Percentiles rank a stretch among this genome's conserved stretches.
phyloP scores from a whole-genome alignment of 2,113 vertebrate species.

The Myotis davidii region DNA sequence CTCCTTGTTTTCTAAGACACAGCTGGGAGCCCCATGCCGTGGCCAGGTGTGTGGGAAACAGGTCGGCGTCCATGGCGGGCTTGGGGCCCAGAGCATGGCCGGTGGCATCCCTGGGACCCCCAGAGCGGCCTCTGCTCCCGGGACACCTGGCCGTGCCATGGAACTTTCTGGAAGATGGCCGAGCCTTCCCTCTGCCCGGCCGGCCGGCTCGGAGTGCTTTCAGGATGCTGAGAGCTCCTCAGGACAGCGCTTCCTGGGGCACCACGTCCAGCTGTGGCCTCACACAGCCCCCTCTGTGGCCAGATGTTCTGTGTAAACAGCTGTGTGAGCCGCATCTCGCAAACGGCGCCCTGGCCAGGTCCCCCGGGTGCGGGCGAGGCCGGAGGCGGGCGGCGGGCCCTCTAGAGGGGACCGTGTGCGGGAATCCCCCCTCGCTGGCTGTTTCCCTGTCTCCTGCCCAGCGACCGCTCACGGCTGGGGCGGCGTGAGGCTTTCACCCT shows the following conservation, averaged over 20 bases:
- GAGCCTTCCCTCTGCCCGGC: not conserved
- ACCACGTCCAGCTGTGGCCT: constrained; percentile 59
- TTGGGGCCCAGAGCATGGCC: not conserved
- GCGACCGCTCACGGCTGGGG: not conserved
- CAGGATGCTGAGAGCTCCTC: constrained; percentile 51
- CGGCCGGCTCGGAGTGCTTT: too few relatives aligned
- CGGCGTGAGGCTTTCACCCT: fast-evolving
- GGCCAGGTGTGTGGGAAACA: not conserved
- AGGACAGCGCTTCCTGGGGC: constrained; percentile 25
- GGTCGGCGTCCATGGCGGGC: not conserved
- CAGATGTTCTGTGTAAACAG: constrained; percentile 79
- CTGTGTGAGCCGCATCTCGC: constrained; percentile 58
- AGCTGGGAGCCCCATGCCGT: too few relatives aligned
- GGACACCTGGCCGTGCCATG: not conserved
- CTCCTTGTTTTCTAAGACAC: not conserved
- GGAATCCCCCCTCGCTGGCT: not conserved
- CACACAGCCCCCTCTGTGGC: constrained; percentile 27
- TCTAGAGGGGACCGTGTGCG: not conserved
- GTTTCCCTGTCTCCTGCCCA: constrained; percentile 6
- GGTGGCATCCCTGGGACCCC: not conserved
- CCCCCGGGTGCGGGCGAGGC: constrained; percentile 23
- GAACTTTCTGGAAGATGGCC: not conserved
- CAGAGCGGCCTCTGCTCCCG: too few relatives aligned
- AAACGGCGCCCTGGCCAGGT: constrained; percentile 46
- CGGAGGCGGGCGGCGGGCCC: constrained; percentile 57